phyloP scores from a whole-genome alignment of 1,140 invertebrate species.

The Drosophila saltans region DNA sequence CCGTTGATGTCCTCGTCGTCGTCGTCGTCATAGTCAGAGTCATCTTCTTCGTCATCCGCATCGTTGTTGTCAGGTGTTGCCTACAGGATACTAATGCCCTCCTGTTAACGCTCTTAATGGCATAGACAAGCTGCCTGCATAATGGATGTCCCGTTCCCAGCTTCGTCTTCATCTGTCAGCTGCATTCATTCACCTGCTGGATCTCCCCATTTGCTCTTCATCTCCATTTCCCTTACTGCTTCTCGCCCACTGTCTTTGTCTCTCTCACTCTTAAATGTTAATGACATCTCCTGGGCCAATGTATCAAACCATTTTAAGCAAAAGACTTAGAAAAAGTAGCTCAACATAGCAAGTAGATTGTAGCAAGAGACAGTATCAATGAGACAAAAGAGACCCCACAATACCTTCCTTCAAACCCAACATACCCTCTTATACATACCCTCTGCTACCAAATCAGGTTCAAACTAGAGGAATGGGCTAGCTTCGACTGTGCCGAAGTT shows the following conservation, averaged over 20 bases:
- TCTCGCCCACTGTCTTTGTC: background rate
- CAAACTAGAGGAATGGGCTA: background rate
- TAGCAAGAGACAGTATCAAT: conserved; percentile 15
- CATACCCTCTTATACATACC: too few species aligned
- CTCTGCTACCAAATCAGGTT: background rate
- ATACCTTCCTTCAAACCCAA: too few species aligned
- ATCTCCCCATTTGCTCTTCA: background rate
- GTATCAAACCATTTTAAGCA: conserved; percentile 66
- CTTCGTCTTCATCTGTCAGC: conserved; percentile 62
- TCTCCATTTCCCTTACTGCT: background rate
- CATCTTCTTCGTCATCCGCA: background rate
- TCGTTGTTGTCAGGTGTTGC: conserved; percentile 68
- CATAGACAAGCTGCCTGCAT: conserved; percentile 75
- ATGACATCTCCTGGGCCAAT: conserved; percentile 74
- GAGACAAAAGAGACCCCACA: too few species aligned
- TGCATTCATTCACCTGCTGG: conserved; percentile 77
- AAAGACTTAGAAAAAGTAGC: conserved; percentile 57
- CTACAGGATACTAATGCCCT: conserved; percentile 71
- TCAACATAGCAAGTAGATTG: conserved; percentile 25
- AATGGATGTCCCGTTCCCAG: conserved; percentile 64
- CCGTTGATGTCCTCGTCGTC: conserved; percentile 16
- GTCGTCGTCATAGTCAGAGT: background rate
- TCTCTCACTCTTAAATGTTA: conserved; percentile 52
- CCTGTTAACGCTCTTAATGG: conserved; percentile 75
- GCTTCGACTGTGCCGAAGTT: too few species aligned